Evolutionary conservation across 2,113 vertebrate genomes (phyloP), one percentile per base, ranked within the genome.

Genomic region (Trichechus manatus): DNA sequence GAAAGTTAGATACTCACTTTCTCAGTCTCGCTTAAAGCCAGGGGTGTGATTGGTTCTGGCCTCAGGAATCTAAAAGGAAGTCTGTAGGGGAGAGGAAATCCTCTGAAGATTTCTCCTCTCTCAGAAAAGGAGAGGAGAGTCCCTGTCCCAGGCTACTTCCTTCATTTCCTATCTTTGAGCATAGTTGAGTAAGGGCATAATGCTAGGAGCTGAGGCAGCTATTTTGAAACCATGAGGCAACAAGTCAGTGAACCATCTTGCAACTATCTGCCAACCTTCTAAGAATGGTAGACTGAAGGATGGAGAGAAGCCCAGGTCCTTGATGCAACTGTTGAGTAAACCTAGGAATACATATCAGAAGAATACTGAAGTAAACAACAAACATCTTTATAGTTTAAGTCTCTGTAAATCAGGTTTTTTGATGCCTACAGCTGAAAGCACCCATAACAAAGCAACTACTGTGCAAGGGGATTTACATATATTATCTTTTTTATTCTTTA

Each of bases 331-430:
- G 31, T 36, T 91, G 25, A 33, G 25, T 79, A 74, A 64, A 94
- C 64, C 53, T 77, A 59, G 23, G 61, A 91, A 39, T 4, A 75
- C 3, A 6, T 23, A 70, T 92, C 56, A 39, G 27, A 75, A 77
- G n/a, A 70, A 63, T 85, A 85, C 72, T 84, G n/a, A 82, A 59
- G 61, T 91, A 95, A 85, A 74, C 9, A 75, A 44, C 19, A 94
- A 61, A 63, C 9, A 61, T 93, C 22, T 42, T 91, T 42, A 9
- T 23, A 47, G 22, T 68, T 91, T 80, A 82, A 83, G 19, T 47
- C n/a, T 47, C 22, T 68, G 6, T n/a, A n/a, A 72, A 15, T 66
- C 64, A 93, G n/a, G 68, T 31, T 90, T 56, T 36, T 47, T 68
- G 47, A 70, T 1, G 29, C 9, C 29, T 78, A 15, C n/a, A 61